Conservation (phyloP, 2,888 invertebrate species). For the Bembecia ichneumoniformis region DNA sequence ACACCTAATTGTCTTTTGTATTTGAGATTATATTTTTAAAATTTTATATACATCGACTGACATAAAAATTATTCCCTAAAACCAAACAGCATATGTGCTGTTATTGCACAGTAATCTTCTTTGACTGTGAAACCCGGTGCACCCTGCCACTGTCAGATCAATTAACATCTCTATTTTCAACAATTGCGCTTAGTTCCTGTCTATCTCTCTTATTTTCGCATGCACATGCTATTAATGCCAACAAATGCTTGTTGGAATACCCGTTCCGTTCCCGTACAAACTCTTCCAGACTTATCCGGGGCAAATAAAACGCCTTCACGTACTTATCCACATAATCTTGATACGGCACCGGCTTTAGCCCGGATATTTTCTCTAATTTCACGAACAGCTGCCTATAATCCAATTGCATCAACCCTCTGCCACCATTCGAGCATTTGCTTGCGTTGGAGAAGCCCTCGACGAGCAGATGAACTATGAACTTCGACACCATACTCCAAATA, state of each 20-base stretch:
- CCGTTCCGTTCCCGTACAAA: conserved; percentile 91
- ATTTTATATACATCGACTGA: neutral
- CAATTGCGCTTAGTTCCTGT: conserved; percentile 80
- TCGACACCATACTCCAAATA: conserved; percentile 91
- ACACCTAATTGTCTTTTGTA: neutral
- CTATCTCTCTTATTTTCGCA: conserved; percentile 90
- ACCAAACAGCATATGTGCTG: neutral
- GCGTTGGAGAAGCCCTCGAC: conserved; percentile 95
- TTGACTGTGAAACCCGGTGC: too few relatives aligned
- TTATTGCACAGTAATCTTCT: too few relatives aligned
- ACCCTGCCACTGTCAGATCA: too few relatives aligned
- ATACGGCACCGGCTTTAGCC: conserved; percentile 87
- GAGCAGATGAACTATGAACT: conserved; percentile 87
- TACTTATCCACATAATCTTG: conserved; percentile 93
- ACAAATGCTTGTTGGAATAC: conserved; percentile 90
- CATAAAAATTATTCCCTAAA: neutral
- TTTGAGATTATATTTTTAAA: conserved; percentile 17
- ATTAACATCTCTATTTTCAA: conserved; percentile 73
- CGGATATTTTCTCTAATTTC: conserved; percentile 89
- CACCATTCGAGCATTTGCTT: conserved; percentile 95
- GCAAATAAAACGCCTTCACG: conserved; percentile 96
- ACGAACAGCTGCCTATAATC: conserved; percentile 96
- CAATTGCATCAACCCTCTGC: conserved; percentile 96
- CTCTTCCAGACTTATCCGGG: conserved; percentile 87
- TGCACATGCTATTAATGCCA: conserved; percentile 86